Base-by-base conservation (phyloP, 2,888 invertebrate genomes). In the Drosophila siamana region DNA sequence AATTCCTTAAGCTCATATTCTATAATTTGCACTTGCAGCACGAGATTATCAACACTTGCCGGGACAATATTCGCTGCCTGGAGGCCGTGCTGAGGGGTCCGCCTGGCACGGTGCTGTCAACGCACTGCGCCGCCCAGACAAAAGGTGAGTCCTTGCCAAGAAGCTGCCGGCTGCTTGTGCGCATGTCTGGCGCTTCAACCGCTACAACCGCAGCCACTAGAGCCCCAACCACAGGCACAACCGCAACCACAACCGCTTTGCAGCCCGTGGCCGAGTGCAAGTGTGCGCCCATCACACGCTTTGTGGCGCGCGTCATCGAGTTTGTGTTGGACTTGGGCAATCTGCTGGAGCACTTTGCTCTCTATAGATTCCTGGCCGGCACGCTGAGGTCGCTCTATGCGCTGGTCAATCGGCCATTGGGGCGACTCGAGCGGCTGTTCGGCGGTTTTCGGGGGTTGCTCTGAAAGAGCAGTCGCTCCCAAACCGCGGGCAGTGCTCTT, bases 41-140 rank as follows among this genome's bases (percentile, higher is more conserved):
- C 92, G 97, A 97, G 93, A 94, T 98, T 89, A 94, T 96, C 90
- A 95, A 95, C 69, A 96, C 96, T 66, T 97, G 98, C 93, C 95
- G 96, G 85, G 97, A 97, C 90, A 97, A 98, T 93, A 95, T 97
- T 89, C 95, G 95, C 90, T 95, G 96, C 89, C 94, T 98, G 92
- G 95, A 95, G 90, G 94, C 95, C 55, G 94, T 96, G 57, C 90
- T 96, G 80, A 94, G 94, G 72, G 92, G 93, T 44, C 92, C 93
- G 62, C 91, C 92, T 47, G 89, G 92, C 83, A 93, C 93, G 64
- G 91, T 93, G 64, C 90, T 94, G 72, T 93, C 94, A 66, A 88
- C 93, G 44, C 92, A 93, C 46, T 92, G 94, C 86, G 93, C 93
- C 88, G 93, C 93, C 87, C 94, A 94, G 78, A 93, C 94, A 68